Evolutionary conservation across 2,888 invertebrate genomes (phyloP).

Genomic region (Dichetophora obliterata): DNA sequence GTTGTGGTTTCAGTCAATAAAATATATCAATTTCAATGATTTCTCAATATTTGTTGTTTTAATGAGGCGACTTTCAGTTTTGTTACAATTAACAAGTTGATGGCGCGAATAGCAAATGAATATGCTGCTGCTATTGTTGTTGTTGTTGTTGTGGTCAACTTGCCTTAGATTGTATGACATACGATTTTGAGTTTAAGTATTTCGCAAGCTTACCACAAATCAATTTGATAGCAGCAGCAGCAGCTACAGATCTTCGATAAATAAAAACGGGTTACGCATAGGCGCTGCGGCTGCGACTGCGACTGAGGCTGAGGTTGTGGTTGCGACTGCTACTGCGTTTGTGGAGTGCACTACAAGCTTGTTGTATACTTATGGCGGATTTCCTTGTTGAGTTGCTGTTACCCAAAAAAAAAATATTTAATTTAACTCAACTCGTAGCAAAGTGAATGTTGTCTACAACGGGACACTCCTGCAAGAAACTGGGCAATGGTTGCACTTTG

Average conservation of each 20-base stretch:
- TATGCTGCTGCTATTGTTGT: background rate
- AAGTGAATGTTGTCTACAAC: slow-evolving; percentile 36
- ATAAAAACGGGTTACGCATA: slow-evolving; percentile 32
- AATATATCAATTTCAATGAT: no score
- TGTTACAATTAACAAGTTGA: no score
- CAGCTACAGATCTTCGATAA: slow-evolving; percentile 13
- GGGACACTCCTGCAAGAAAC: background rate
- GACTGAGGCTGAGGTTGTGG: background rate
- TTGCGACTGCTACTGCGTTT: background rate
- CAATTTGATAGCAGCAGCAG: slow-evolving; percentile 5
- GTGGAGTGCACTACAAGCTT: background rate
- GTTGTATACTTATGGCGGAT: slow-evolving; percentile 21
- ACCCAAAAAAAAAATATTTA: background rate
- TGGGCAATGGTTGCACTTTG: slow-evolving; percentile 22
- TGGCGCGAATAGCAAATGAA: no score
- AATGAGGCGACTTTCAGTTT: no score
- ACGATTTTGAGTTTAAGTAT: background rate
- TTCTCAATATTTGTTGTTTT: no score
- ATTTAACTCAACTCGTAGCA: background rate
- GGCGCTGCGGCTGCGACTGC: background rate
- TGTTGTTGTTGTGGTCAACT: background rate
- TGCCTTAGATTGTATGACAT: background rate
- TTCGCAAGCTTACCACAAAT: slow-evolving; percentile 27
- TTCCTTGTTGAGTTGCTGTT: slow-evolving; percentile 36
- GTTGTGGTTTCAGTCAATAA: no score